Base-by-base conservation (phyloP, 2,888 invertebrate species). In the Xylocampa areola region DNA sequence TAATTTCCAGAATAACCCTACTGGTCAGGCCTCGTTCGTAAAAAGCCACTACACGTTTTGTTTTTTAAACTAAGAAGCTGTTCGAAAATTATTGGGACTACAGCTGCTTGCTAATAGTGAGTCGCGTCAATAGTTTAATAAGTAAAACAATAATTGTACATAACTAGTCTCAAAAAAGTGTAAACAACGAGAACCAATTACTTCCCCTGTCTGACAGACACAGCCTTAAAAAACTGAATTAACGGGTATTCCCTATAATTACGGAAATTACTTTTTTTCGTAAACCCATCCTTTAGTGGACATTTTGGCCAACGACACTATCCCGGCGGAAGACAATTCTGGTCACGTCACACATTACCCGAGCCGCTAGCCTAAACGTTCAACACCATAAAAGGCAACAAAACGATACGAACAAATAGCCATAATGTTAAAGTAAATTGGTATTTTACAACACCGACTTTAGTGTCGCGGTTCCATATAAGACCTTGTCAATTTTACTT, bases 401-500 rank as follows among this genome's bases (percentile, higher is more conserved):
- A 86, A 90, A 86, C 85, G 84, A 84, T 87, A 74, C 78, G 83
- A 87, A 85, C 90, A 91, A 91, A 91, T 84, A 86, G 88, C 87
- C 77, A 88, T 91, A 91, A 90, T 92, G 91, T 91, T 91, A 88
- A 88, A 88, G 84, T 88, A 91, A 91, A 92, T 91, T 89, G 91
- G 85, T 91, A 88, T 92, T 90, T 89, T 89, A 91, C 90, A 85
- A 90, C 89, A 86, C 85, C 87, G 85, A 84, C 77, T 86, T 84
- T 87, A 86, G 87, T 87, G 85, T 85, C 84, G 79, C 84, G 72
- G 85, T 81, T 69, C 89, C 87, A 82, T 88, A 85, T 84, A 86
- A 75, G 85, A 81, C 62, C 69, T 62, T 73, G 60, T 67, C 68
- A 55, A 76, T 73, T 71, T 76, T 65, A 73, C 57, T 60, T 68